phyloP scores from a whole-genome alignment of 2,797 vertebrate genomes.

The Thalassophryne amazonica region DNA sequence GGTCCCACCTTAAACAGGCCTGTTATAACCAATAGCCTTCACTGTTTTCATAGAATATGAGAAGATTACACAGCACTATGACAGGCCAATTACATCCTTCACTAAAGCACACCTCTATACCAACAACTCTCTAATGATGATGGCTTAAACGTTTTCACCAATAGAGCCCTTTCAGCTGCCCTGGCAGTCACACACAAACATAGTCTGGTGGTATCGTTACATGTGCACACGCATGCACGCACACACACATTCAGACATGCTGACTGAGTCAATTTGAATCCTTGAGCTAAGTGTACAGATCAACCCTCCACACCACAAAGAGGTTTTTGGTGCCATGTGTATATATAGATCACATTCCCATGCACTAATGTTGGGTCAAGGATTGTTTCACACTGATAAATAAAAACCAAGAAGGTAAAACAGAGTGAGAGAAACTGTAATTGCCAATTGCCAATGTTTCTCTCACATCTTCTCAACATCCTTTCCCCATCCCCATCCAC shows the following conservation, averaged over 20 bases:
- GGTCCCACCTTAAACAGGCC: slow-evolving; percentile 62
- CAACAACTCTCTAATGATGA: slow-evolving; percentile 83
- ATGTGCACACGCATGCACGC: slow-evolving; percentile 23
- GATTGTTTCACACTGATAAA: slow-evolving; percentile 62
- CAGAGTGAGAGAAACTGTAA: not conserved
- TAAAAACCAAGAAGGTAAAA: slow-evolving; percentile 15
- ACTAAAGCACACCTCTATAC: slow-evolving; percentile 86
- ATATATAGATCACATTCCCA: slow-evolving; percentile 27
- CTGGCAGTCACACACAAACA: slow-evolving; percentile 49
- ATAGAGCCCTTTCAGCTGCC: slow-evolving; percentile 73
- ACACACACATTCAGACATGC: slow-evolving; percentile 26
- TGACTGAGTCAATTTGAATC: slow-evolving; percentile 79
- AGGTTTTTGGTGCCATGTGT: slow-evolving; percentile 58
- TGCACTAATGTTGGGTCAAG: slow-evolving; percentile 76
- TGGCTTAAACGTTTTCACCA: slow-evolving; percentile 88
- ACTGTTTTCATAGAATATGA: slow-evolving; percentile 75
- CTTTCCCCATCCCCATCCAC: slow-evolving; percentile 71
- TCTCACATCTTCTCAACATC: slow-evolving; percentile 65
- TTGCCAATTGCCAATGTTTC: slow-evolving; percentile 20
- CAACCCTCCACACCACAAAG: slow-evolving; percentile 77
- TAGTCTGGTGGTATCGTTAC: slow-evolving; percentile 31
- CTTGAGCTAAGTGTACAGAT: slow-evolving; percentile 77
- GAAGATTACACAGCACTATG: slow-evolving; percentile 78
- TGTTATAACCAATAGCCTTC: slow-evolving; percentile 63
- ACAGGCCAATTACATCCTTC: slow-evolving; percentile 85